Conservation (phyloP, 2,888 invertebrate species). For the Eupithecia subfuscata region DNA sequence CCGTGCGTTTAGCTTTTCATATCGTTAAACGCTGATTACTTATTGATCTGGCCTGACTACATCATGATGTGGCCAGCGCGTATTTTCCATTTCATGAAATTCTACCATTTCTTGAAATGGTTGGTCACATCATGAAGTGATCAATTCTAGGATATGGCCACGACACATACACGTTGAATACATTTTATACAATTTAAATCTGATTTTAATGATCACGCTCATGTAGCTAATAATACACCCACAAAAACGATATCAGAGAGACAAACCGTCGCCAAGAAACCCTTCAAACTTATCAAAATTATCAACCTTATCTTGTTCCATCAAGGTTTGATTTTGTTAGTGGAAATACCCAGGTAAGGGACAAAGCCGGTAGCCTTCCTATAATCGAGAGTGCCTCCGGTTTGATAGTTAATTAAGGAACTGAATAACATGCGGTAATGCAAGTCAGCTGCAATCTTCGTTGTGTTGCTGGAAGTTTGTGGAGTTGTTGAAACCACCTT, state of each 20-base stretch:
- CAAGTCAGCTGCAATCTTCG: constrained; percentile 79
- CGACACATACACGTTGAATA: constrained; percentile 54
- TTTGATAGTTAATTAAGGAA: constrained; percentile 83
- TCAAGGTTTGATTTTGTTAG: constrained; percentile 57
- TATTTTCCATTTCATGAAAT: too few species aligned
- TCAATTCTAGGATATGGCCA: too few species aligned
- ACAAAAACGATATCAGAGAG: constrained; percentile 76
- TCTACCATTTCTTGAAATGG: too few species aligned
- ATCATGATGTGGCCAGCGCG: too few species aligned
- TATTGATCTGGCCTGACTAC: too few species aligned
- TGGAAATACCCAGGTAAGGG: constrained; percentile 51
- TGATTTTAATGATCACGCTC: constrained; percentile 61
- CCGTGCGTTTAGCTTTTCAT: too few species aligned
- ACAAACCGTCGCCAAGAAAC: constrained; percentile 73
- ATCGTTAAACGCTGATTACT: too few species aligned
- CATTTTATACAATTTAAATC: constrained; percentile 58
- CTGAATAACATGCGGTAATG: constrained; percentile 77
- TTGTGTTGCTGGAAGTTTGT: constrained; percentile 51
- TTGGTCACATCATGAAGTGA: too few species aligned
- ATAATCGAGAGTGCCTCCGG: constrained; percentile 80
- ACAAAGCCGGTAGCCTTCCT: constrained; percentile 80
- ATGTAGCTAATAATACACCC: constrained; percentile 60
- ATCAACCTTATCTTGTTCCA: constrained; percentile 50
- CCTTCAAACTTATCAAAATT: constrained; percentile 20
- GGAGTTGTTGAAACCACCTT: constrained; percentile 55